Evolutionary conservation across 2,113 vertebrate species (phyloP).

Genomic region (Lepisosteus osseus): DNA sequence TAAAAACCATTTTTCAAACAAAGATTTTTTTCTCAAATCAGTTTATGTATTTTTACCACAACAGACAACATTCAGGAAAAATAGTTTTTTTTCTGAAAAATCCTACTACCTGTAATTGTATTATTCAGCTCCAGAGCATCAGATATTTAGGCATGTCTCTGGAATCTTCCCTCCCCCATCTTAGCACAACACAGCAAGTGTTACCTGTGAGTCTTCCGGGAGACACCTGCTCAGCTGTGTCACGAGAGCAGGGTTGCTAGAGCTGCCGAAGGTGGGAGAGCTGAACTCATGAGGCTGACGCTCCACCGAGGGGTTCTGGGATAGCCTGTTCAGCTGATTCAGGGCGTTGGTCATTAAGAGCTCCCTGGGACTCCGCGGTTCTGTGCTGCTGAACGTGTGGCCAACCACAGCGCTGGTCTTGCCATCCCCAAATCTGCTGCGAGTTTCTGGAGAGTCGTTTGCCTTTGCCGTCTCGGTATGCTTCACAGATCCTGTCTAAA

Average conservation of each 20-base stretch:
- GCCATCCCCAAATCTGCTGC: constrained; percentile 38
- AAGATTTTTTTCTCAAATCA: too few species aligned
- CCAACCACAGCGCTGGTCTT: constrained; percentile 47
- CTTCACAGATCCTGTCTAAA: constrained; percentile 67
- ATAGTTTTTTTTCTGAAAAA: too few species aligned
- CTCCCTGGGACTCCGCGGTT: constrained; percentile 63
- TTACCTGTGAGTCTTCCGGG: constrained; percentile 42
- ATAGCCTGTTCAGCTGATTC: constrained; percentile 70
- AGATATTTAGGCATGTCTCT: not conserved
- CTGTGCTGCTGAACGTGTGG: constrained; percentile 54
- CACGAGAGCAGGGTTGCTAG: constrained; percentile 66
- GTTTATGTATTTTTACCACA: too few species aligned
- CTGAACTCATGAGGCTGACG: constrained; percentile 58
- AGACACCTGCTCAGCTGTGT: constrained; percentile 42
- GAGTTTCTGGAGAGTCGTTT: constrained; percentile 37
- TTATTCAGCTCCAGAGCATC: too few species aligned
- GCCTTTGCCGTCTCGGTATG: constrained; percentile 57
- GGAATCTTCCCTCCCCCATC: constrained; percentile 1
- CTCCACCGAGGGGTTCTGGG: constrained; percentile 46
- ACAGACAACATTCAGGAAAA: too few species aligned
- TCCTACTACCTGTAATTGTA: too few species aligned
- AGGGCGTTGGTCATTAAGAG: constrained; percentile 67
- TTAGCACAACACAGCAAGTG: constrained; percentile 31
- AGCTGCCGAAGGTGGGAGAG: constrained; percentile 67
- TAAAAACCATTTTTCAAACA: too few species aligned